A percentile compares a stretch with the other conserved stretches of the same genome.
These are phyloP conservation scores for Polymixis flavicincta DNA, from an alignment of 2,888 invertebrate species.

Conservation along the genomic window DNA sequence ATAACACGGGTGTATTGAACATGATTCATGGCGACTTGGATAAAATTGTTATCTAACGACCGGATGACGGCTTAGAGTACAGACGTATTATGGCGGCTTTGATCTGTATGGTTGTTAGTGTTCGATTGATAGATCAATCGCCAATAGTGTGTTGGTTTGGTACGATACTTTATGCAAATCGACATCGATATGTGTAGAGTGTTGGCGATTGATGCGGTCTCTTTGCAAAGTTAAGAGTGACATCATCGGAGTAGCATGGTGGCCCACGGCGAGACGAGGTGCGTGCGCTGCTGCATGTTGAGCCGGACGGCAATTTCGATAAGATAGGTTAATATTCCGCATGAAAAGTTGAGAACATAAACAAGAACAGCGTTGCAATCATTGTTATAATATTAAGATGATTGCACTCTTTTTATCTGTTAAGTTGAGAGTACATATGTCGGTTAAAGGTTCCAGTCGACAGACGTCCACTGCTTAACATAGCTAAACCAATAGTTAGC, in stretches of 20 bases:
- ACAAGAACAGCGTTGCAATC: too few relatives aligned
- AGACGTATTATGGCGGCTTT: conserved; percentile 26
- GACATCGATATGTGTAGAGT: background rate
- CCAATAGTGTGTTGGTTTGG: conserved; percentile 2
- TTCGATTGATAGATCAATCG: conserved; percentile 37
- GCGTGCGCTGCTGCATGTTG: too few relatives aligned
- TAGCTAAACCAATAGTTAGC: background rate
- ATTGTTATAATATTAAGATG: too few relatives aligned
- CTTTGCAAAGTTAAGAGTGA: too few relatives aligned
- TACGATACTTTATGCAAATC: background rate
- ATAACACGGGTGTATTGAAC: conserved; percentile 60
- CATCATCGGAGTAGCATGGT: too few relatives aligned
- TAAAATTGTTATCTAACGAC: conserved; percentile 57
- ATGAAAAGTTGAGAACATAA: too few relatives aligned
- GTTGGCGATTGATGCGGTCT: too few relatives aligned
- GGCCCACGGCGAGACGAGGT: too few relatives aligned
- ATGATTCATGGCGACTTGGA: conserved; percentile 68
- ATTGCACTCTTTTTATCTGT: too few relatives aligned
- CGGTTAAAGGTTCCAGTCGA: background rate
- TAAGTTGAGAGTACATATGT: too few relatives aligned
- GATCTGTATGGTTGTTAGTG: conserved; percentile 27
- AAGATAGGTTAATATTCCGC: too few relatives aligned
- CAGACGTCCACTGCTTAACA: background rate
- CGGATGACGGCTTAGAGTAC: conserved; percentile 44
- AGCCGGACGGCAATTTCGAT: too few relatives aligned